A percentile compares a stretch with the other conserved stretches of the same genome.
phyloP scores from a whole-genome alignment of 35 echinoderm and acorn worm genomes.

The Heliocidaris erythrogramma region DNA sequence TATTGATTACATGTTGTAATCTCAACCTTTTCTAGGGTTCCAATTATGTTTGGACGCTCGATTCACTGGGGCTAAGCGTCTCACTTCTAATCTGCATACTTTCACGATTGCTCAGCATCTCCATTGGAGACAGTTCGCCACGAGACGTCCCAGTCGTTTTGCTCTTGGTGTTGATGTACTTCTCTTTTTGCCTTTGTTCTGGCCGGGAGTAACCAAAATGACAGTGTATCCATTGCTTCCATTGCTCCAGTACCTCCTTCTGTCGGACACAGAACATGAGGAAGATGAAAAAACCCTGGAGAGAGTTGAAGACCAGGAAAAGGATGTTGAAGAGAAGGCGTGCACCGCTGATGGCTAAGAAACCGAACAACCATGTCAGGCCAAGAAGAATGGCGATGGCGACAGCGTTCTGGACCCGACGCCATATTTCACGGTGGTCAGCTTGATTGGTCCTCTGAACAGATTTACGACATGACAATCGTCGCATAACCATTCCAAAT shows the following conservation, averaged over 20 bases:
- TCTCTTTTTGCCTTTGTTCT: not conserved
- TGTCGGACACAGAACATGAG: slow-evolving; percentile 67
- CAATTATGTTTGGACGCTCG: not conserved
- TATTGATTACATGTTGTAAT: too few species aligned
- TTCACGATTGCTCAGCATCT: not conserved
- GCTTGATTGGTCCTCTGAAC: not conserved
- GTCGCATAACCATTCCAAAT: not conserved
- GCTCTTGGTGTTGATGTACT: not conserved
- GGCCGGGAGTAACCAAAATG: not conserved
- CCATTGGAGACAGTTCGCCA: not conserved
- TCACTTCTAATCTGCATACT: not conserved
- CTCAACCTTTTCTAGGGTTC: too few species aligned
- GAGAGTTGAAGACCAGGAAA: slow-evolving; percentile 53
- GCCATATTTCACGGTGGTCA: not conserved
- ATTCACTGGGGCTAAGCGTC: not conserved
- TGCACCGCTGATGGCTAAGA: slow-evolving; percentile 47
- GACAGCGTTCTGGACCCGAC: slow-evolving; percentile 49
- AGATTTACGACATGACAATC: slow-evolving; percentile 6
- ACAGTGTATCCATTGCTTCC: slow-evolving; percentile 11
- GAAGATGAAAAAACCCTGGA: slow-evolving; percentile 83
- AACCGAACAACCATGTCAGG: slow-evolving; percentile 55
- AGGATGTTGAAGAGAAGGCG: slow-evolving; percentile 34
- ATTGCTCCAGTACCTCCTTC: slow-evolving; percentile 33
- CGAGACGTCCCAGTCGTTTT: not conserved
- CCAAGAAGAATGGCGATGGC: slow-evolving; percentile 41